A percentile compares a stretch with the other conserved stretches of the same genome.
These are phyloP conservation scores for Orientallactaga bullata DNA, from an alignment of 2,113 vertebrate genomes.

Conservation along the genomic window DNA sequence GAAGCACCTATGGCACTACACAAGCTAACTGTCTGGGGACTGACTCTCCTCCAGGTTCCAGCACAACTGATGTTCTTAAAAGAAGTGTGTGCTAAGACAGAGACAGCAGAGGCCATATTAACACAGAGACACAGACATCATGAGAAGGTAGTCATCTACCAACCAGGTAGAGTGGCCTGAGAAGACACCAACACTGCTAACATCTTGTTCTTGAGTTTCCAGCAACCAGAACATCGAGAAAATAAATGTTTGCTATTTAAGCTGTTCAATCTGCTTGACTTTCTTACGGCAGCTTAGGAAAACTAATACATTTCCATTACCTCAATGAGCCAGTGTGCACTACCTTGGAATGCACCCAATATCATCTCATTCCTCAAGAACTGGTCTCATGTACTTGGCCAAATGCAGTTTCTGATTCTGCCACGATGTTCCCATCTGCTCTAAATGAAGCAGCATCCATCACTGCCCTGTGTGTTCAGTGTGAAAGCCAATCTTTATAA, in stretches of 20 bases:
- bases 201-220: conserved; percentile 32
- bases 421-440: conserved; percentile 76
- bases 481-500: conserved; percentile 64
- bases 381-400: conserved; percentile 58
- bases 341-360: conserved; percentile 26
- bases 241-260: conserved; percentile 39
- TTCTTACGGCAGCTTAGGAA: conserved; percentile 11
- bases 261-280: background rate
- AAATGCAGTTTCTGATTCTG: conserved; percentile 66
- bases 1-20: too few species aligned
- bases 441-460: conserved; percentile 66
- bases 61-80: background rate
- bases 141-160: background rate
- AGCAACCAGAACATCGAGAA: conserved; percentile 11
- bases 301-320: conserved; percentile 46
- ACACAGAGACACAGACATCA: background rate
- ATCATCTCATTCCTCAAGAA: conserved; percentile 62
- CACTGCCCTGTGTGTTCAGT: conserved; percentile 51
- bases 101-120: background rate
- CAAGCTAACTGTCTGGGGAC: too few species aligned
- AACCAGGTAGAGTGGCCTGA: background rate
- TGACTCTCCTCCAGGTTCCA: too few species aligned
- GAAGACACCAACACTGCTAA: background rate
- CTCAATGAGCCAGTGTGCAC: conserved; percentile 24
- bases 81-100: background rate